These are phyloP conservation scores for Gymnorhina tibicen DNA, from an alignment of 2,113 vertebrate genomes.

Conservation along the genomic window DNA sequence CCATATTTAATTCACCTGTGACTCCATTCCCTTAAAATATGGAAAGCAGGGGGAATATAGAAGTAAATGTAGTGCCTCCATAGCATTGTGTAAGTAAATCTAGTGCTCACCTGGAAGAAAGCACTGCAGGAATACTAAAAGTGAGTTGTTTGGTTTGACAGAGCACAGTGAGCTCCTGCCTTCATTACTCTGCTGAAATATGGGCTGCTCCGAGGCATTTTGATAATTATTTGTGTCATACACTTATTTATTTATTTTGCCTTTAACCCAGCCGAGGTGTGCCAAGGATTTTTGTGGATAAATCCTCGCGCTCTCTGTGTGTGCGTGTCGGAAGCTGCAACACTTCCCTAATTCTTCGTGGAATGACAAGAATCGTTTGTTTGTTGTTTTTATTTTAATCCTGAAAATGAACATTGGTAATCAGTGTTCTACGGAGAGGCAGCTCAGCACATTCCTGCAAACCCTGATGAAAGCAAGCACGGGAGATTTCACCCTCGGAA, in stretches of 20 bases:
- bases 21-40: background rate
- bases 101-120: background rate
- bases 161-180: background rate
- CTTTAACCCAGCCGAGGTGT: background rate
- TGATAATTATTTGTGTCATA: constrained; percentile 35
- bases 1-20: background rate
- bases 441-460: background rate
- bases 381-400: background rate
- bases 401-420: constrained; percentile 3
- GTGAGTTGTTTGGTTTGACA: constrained; percentile 35
- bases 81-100: background rate
- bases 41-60: background rate
- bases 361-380: background rate
- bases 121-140: constrained; percentile 4
- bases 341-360: background rate
- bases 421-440: background rate
- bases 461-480: background rate
- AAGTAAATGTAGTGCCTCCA: background rate
- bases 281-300: background rate
- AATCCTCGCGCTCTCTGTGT: background rate
- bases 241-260: constrained; percentile 11
- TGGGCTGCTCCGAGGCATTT: constrained; percentile 9
- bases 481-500: background rate
- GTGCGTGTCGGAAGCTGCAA: background rate
- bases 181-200: constrained; percentile 14